Base-by-base conservation (phyloP, 1,140 invertebrate genomes). In the Drosophila lowei region DNA sequence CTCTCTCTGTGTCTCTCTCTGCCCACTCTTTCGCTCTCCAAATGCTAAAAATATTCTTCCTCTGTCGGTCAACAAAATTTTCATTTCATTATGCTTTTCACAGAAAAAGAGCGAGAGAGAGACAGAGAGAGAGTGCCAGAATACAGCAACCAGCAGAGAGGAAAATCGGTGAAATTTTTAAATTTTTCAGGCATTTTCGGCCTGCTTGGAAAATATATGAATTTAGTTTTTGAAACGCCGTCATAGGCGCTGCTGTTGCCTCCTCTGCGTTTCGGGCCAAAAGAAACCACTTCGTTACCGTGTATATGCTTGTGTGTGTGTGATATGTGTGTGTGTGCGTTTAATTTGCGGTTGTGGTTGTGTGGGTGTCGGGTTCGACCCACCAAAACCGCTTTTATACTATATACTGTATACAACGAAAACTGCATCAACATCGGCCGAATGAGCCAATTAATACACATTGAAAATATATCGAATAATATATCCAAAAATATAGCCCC, bases 141-240 rank as follows among this genome's bases (percentile, higher is more conserved):
- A 47, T 25, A 28, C 11, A 34, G 46, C 44, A 47, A 43, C 28
- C 11, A 44, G 41, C 11, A 23, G 46, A 18, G 42, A 56, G 34
- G 4, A 38, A 13, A 38, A 38, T 13, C 34, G 2, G 34, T 41
- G 47, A 79, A 75, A 64, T 70, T 78, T 58, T 74, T 60, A 21
- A 72, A 75, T 61, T 68, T 81, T 85, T 85, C 73, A 55, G 68
- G 73, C 81, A 86, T 75, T 75, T 74, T 38, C 16, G 48, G 63
- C 65, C 65, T 66, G 70, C 64, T 88, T 86, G 72, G 66, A 88
- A 85, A 88, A 85, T 88, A 79, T 76, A 88, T 81, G 81, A 85
- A 86, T 85, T 85, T 77, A 85, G 81, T 85, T 85, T 85, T 85
- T 85, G 78, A 85, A 86, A 86, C 78, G 83, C 81, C 78, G 83